phyloP scores from a whole-genome alignment of 2,888 invertebrate species.

The Argyra leucocephala region DNA sequence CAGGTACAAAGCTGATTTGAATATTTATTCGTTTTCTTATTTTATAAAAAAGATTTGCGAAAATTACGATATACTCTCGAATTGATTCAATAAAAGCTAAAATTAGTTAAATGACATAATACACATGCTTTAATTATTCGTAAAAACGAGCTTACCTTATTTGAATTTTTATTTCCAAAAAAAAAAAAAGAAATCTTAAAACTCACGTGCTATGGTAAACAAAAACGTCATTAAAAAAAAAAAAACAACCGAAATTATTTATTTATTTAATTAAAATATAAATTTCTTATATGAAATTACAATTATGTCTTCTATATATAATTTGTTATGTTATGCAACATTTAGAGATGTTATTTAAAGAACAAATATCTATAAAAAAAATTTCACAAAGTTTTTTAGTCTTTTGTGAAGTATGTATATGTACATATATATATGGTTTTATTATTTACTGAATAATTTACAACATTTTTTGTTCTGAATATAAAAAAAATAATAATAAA shows the following conservation, averaged over 20 bases:
- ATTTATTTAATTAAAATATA: background rate
- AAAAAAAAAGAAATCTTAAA: no score
- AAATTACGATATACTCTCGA: background rate
- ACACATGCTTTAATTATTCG: background rate
- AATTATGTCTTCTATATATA: background rate
- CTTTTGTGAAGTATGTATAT: no score
- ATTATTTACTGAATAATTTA: no score
- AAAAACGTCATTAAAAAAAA: background rate
- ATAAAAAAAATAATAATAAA: no score
- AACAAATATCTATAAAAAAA: no score
- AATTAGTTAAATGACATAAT: background rate
- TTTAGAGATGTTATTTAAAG: background rate
- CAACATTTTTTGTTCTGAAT: no score
- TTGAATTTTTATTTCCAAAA: background rate
- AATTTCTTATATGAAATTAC: background rate
- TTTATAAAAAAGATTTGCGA: background rate
- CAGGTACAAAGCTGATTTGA: no score
- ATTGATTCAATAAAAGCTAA: background rate
- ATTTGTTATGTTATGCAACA: background rate
- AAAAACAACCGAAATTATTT: background rate
- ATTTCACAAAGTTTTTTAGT: no score
- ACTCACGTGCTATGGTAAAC: constrained; percentile 3
- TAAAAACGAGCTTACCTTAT: background rate
- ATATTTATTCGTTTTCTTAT: no score
- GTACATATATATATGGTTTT: no score